Conservation (phyloP, 1,140 invertebrate genomes). For the Hypothenemus hampei region DNA sequence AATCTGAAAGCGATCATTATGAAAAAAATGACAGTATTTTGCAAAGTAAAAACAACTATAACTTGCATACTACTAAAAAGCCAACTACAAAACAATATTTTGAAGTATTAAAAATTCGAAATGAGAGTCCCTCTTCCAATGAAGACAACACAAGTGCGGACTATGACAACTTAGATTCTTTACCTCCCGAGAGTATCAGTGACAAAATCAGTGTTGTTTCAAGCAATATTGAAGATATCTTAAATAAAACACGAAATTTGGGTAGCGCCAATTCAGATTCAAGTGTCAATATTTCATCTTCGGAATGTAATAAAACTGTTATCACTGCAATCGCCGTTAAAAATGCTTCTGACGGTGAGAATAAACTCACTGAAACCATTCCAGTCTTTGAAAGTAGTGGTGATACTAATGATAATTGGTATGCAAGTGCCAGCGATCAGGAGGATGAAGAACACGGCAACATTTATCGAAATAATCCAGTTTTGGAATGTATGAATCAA, state of each 20-base stretch:
- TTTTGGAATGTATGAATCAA: constrained; percentile 72
- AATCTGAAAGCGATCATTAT: constrained; percentile 39
- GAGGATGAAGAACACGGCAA: constrained; percentile 61
- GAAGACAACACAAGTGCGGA: constrained; percentile 49
- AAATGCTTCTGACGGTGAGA: constrained; percentile 8
- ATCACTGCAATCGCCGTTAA: constrained; percentile 25
- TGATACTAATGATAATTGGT: constrained; percentile 55
- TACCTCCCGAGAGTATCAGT: constrained; percentile 50
- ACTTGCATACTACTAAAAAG: constrained; percentile 51
- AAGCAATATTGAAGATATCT: constrained; percentile 51
- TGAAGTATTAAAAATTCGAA: constrained; percentile 49
- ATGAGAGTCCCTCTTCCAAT: constrained; percentile 50
- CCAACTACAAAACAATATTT: constrained; percentile 51
- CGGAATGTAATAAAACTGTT: constrained; percentile 30
- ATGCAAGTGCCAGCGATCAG: constrained; percentile 61
- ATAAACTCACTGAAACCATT: constrained; percentile 36
- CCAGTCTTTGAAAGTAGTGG: constrained; percentile 43
- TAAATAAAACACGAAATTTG: constrained; percentile 37
- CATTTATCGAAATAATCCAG: constrained; percentile 66
- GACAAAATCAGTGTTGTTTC: constrained; percentile 55
- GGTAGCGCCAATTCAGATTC: constrained; percentile 21
- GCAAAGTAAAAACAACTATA: constrained; percentile 59
- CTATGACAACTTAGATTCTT: constrained; percentile 53
- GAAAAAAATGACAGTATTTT: constrained; percentile 51
- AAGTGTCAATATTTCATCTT: constrained; percentile 24